phyloP scores from a whole-genome alignment of 2,888 invertebrate genomes.

The Globia sparganii region DNA sequence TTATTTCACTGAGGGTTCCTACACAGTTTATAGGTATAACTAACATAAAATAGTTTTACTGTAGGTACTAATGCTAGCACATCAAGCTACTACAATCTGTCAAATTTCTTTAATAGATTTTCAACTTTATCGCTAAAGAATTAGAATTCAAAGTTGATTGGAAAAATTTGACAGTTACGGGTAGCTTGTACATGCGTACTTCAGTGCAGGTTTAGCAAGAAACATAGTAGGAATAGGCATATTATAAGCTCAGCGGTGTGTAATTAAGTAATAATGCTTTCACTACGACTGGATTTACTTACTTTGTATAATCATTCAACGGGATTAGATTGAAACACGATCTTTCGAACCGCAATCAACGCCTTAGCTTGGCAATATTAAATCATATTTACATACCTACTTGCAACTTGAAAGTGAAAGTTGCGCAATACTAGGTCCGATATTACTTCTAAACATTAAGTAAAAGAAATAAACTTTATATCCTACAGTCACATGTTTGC shows the following conservation, averaged over 20 bases:
- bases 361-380: slow-evolving; percentile 36
- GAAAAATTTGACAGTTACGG: too few species aligned
- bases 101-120: too few species aligned
- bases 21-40: background rate
- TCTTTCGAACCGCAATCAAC: slow-evolving; percentile 37
- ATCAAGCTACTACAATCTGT: too few species aligned
- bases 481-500: slow-evolving; percentile 1
- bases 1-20: background rate
- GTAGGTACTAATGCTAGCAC: too few species aligned
- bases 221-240: background rate
- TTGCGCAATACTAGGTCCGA: slow-evolving; percentile 20
- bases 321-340: slow-evolving; percentile 35
- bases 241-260: background rate
- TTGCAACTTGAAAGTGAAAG: slow-evolving; percentile 45
- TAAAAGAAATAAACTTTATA: background rate
- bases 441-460: slow-evolving; percentile 12
- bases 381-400: slow-evolving; percentile 57
- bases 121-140: too few species aligned
- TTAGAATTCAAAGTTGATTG: too few species aligned
- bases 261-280: slow-evolving; percentile 45
- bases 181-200: too few species aligned
- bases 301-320: slow-evolving; percentile 21
- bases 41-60: background rate
- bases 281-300: slow-evolving; percentile 18
- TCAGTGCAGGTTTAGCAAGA: background rate